These are phyloP conservation scores for Drepanosiphum platanoidis DNA, from an alignment of 2,888 invertebrate genomes.

Conservation along the genomic window DNA sequence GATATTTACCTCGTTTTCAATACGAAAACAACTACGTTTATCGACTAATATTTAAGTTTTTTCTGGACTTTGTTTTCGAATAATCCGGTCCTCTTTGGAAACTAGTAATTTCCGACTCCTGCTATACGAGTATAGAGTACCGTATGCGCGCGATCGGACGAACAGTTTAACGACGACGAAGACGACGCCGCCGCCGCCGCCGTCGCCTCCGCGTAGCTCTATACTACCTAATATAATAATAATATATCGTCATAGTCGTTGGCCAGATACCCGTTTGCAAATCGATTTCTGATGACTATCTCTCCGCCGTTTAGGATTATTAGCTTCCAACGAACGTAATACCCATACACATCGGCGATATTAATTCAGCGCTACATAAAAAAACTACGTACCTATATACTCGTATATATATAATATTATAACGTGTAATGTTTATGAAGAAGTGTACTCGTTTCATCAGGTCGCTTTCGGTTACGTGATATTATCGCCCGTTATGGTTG, in stretches of 20 bases:
- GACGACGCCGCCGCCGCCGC: no score
- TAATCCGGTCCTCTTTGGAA: no score
- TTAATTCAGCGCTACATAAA: neutral
- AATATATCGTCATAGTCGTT: neutral
- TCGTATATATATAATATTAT: no score
- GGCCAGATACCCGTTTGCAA: neutral
- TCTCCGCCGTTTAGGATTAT: neutral
- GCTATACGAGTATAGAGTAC: no score
- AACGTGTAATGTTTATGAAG: conserved; percentile 29
- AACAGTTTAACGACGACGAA: neutral
- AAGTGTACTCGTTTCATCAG: neutral
- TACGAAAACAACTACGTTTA: no score
- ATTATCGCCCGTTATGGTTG: neutral
- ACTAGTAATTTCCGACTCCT: no score
- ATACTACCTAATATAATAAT: neutral
- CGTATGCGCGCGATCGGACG: no score
- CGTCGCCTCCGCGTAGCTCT: no score
- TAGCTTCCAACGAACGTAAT: neutral
- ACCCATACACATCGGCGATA: neutral
- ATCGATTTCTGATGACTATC: neutral
- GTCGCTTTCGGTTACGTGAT: conserved; percentile 10
- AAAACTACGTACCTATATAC: no score
- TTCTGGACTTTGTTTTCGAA: no score
- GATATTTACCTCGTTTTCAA: no score
- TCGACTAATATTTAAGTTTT: no score